Evolutionary conservation across 1,140 invertebrate genomes (phyloP).

Genomic region (Chironomus tepperi): DNA sequence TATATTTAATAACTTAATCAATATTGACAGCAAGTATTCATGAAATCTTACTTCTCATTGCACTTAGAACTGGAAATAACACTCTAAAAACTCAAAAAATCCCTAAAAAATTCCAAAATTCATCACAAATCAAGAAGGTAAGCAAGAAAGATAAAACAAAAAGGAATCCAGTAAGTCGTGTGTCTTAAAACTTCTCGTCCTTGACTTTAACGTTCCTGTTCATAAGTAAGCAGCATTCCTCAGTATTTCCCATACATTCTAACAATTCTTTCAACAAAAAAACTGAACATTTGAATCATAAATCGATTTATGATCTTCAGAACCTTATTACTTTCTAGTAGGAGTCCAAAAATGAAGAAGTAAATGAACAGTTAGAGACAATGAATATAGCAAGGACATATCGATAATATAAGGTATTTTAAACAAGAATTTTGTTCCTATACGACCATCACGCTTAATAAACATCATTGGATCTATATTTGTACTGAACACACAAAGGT

Average conservation of each 20-base stretch:
- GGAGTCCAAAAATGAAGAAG: neutral
- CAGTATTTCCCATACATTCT: neutral
- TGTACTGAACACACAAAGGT: neutral
- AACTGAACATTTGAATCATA: neutral
- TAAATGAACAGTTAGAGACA: slow-evolving; percentile 1
- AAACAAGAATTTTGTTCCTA: neutral
- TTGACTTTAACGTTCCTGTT: neutral
- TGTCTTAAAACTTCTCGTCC: neutral
- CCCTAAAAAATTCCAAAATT: neutral
- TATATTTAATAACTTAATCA: too few species aligned
- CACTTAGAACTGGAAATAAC: too few species aligned
- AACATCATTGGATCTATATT: neutral
- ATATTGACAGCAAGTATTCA: too few species aligned
- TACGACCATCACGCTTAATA: slow-evolving; percentile 19
- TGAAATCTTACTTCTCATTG: too few species aligned
- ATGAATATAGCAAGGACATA: neutral
- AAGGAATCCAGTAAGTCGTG: slow-evolving; percentile 5
- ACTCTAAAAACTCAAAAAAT: too few species aligned
- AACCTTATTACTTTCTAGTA: neutral
- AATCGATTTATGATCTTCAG: slow-evolving; percentile 14
- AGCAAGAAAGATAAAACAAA: neutral
- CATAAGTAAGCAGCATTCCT: neutral
- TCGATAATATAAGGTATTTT: neutral
- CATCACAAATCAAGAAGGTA: neutral
- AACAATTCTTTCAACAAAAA: slow-evolving; percentile 5